Evolutionary conservation across 2,113 vertebrate genomes (phyloP).

Genomic region (Bucco capensis): DNA sequence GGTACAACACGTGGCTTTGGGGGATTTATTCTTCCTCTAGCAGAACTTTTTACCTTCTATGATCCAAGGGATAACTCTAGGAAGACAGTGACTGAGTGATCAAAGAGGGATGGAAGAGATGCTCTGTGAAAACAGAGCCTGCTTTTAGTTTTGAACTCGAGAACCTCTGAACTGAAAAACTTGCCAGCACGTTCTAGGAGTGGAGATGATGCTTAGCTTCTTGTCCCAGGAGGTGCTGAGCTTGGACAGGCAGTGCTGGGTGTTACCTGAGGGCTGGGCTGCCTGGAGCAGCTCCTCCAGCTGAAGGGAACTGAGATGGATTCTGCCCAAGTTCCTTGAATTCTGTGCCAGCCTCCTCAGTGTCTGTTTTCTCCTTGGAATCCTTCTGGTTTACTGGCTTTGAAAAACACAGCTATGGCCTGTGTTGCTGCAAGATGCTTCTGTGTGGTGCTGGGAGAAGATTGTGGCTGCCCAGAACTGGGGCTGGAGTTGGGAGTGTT

Average conservation of each 20-base stretch:
- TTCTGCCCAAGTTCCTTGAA: neutral
- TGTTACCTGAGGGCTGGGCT: rapidly evolving
- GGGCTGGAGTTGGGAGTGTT: too few species aligned
- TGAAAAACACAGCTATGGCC: neutral
- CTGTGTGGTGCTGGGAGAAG: neutral
- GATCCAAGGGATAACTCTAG: neutral
- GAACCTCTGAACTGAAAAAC: neutral
- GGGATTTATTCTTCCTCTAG: neutral
- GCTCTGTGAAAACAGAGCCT: neutral
- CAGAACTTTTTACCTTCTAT: neutral
- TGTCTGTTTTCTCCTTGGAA: neutral
- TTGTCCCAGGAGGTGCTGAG: neutral
- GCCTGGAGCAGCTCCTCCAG: neutral
- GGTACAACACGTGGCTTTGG: rapidly evolving
- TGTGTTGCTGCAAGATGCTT: neutral
- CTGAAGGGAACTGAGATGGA: neutral
- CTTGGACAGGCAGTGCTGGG: neutral
- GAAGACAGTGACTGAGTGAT: neutral
- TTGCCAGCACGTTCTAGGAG: neutral
- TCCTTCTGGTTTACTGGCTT: neutral
- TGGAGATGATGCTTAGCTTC: neutral
- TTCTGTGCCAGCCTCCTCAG: neutral
- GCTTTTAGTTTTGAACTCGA: neutral
- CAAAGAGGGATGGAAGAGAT: neutral
- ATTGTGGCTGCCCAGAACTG: neutral